A percentile compares a stretch with the other conserved stretches of the same genome.
Conservation (phyloP, 2,888 invertebrate species). For the Glaucopsyche alexis region DNA sequence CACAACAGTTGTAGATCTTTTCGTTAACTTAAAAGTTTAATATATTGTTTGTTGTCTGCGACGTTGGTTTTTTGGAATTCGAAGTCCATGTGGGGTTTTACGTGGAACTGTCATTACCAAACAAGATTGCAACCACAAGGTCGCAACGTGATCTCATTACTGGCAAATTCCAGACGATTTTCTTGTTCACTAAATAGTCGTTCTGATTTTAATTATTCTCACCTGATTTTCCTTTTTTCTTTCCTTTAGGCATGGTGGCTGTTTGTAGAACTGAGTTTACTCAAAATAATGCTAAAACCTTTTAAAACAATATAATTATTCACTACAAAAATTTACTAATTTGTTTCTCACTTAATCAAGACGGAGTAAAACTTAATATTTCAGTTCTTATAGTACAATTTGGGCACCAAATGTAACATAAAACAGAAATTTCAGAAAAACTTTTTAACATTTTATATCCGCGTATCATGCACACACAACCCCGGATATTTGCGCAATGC, state of each 20-base stretch:
- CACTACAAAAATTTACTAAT: slow-evolving; percentile 70
- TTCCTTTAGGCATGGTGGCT: slow-evolving; percentile 87
- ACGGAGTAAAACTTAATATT: slow-evolving; percentile 87
- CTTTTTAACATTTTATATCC: slow-evolving; percentile 87
- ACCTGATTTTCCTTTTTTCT: slow-evolving; percentile 88
- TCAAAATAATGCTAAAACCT: slow-evolving; percentile 77
- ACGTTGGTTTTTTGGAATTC: slow-evolving; percentile 30
- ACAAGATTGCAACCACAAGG: slow-evolving; percentile 70
- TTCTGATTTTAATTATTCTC: slow-evolving; percentile 48
- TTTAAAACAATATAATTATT: slow-evolving; percentile 76
- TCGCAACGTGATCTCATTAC: slow-evolving; percentile 74
- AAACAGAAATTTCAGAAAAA: slow-evolving; percentile 84
- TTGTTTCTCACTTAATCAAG: slow-evolving; percentile 83
- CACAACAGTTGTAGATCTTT: background rate
- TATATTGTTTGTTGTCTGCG: slow-evolving; percentile 20
- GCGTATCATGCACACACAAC: slow-evolving; percentile 75
- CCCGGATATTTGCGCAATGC: slow-evolving; percentile 70
- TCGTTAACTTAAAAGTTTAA: background rate
- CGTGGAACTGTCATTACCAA: slow-evolving; percentile 57
- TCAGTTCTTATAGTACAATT: slow-evolving; percentile 85
- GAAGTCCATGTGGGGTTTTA: slow-evolving; percentile 53
- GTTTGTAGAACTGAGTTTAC: slow-evolving; percentile 55
- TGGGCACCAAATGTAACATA: slow-evolving; percentile 85
- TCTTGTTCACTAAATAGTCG: background rate
- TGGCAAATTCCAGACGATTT: slow-evolving; percentile 50